phyloP scores from a whole-genome alignment of 2,888 invertebrate species.

The Drosophila neotestacea region DNA sequence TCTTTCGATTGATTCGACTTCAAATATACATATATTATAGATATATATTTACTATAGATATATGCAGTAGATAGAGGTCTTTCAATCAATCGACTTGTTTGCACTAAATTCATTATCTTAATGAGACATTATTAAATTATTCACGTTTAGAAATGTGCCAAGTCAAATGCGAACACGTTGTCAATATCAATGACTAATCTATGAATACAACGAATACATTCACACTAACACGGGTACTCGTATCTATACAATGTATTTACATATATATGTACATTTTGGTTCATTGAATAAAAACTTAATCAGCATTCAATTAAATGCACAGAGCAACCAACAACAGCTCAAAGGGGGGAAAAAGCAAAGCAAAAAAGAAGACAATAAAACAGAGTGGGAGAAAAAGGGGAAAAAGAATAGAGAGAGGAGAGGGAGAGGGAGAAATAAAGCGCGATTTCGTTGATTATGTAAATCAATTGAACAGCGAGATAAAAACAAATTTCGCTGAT shows the following conservation, averaged over 20 bases:
- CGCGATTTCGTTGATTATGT: conserved; percentile 73
- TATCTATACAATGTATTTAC: conserved; percentile 13
- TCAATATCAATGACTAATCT: conserved; percentile 76
- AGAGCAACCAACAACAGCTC: conserved; percentile 25
- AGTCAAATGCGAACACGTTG: conserved; percentile 50
- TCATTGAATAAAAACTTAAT: conserved; percentile 79
- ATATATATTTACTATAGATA: background rate
- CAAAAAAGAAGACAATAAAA: background rate
- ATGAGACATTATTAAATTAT: conserved; percentile 80
- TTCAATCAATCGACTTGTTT: conserved; percentile 53
- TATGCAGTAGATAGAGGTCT: conserved; percentile 11
- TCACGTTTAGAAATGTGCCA: conserved; percentile 73
- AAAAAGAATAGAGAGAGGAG: background rate
- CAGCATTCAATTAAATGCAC: conserved; percentile 79
- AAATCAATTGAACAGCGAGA: conserved; percentile 73
- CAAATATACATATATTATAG: background rate
- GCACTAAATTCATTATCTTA: conserved; percentile 80
- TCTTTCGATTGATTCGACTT: conserved; percentile 4
- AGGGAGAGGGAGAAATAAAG: conserved; percentile 25
- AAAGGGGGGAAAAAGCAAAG: background rate
- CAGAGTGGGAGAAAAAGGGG: background rate
- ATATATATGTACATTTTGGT: conserved; percentile 53
- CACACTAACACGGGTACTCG: background rate
- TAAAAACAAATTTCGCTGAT: conserved; percentile 71
- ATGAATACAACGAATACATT: conserved; percentile 29